Base-by-base conservation (phyloP, 2,113 vertebrate genomes). In the Mohoua ochrocephala region DNA sequence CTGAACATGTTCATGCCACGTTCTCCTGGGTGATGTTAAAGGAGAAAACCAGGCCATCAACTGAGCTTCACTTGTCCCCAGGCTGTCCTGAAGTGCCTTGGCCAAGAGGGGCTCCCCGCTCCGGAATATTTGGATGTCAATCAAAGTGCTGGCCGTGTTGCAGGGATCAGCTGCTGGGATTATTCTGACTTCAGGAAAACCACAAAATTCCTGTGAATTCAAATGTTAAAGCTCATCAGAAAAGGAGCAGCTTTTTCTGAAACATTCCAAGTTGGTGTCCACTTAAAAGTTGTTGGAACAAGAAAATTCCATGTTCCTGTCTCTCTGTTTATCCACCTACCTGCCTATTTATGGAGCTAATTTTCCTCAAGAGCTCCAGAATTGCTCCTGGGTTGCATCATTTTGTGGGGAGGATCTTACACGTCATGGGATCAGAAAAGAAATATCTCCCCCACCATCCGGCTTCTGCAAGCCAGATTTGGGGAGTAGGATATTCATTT, bases 1-100 rank as follows among this genome's bases (percentile, higher is more conserved):
- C 39, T 19, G 2, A 42, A 39, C 5, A 0, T 9, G 4, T 33
- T 42, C 15, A 9, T 44, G 14, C 5, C 3, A 6, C 6, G 5
- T 11, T 78, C 33, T 49, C 1, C 9, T 19, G 15, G 14, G n/a
- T 15, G 1, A n/a, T 44, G 57, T 80, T 19, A 69, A 39, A n/a
- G 22, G 42, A 65, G 45, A 75, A 54, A 75, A 39, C 1, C 24
- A 42, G 24, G 28, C 9, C 13, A 8, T 12, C 13, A 13, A 12
- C 8, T 85, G 42, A 91, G 63, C 6, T 67, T 83, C 10, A 1
- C 33, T 21, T 23, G 35, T 44, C 19, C 45, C 14, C 47, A 67
- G 14, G 4, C 6, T 81, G 19, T 31, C 26, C 31, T 64, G 49
- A 68, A 49, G 19, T 23, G 24, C 30, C 70, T 47, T 57, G 13